Base-by-base conservation (phyloP, 2,797 vertebrate genomes). In the Sebastes kiyomatsui region DNA sequence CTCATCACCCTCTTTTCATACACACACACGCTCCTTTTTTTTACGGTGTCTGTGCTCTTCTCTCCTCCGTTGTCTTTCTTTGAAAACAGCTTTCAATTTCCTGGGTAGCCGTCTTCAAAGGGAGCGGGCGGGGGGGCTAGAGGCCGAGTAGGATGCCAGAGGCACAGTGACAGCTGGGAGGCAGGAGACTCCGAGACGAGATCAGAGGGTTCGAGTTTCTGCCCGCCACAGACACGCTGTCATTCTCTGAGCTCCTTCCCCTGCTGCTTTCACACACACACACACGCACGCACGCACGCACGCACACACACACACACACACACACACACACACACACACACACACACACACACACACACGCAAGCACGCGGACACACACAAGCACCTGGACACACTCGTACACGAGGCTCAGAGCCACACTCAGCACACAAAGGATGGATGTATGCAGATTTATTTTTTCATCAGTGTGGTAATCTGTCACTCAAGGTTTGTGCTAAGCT, bases 91-190 rank as follows among this genome's bases (percentile, higher is more conserved):
- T 90, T 94, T 95, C 93, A 95, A 94, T 95, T 94, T 95, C 95
- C 95, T 95, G 94, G 92, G 90, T 82, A 91, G 92, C 86, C 10
- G 80, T 88, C 90, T 94, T 95, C 93, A 95, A 94, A 95, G 94
- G 82, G 67, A 81, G 85, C 85, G 27, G 81, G 84, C 33, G 77
- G 83, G 86, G 78, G 78, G 81, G 81, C 42, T 33, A 42, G 84
- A 69, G 79, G 82, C 75, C 65, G 86, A 87, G 86, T 62, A 81
- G 90, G 89, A 88, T 88, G 93, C 92, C 93, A 95, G 94, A 90
- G 87, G 92, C 93, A 86, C 90, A 89, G 93, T 92, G 94, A 96
- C 96, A 96, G 95, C 94, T 96, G 95, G 92, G 87, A 92, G 94
- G 93, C 93, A 94, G 92, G 91, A 96, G 90, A 91, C 91, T 90